Base-by-base conservation (phyloP, 2,888 invertebrate species). In the Alloplasta piceator region DNA sequence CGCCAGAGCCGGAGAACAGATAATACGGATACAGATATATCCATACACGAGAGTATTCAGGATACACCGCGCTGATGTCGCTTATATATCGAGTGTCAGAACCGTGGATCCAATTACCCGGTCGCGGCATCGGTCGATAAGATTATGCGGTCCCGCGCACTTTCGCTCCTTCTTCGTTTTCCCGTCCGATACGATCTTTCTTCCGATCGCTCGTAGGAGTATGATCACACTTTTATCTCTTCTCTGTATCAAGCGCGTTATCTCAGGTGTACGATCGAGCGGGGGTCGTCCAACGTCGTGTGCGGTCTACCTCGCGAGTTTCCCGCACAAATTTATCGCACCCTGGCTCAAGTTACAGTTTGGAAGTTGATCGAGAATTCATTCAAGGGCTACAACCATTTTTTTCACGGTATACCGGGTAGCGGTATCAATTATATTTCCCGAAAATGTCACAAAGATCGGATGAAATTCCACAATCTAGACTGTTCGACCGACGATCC, bases 31-130 rank as follows among this genome's bases (percentile, higher is more conserved):
- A 60, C 14, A 60, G 9, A 14, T 60, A 61, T 61, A 41, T n/a
- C 41, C n/a, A 58, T 61, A 10, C 14, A 4, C 9, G 12, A 12
- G 12, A 10, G 14, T 4, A 14, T 52, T 52, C 39, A 1, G n/a
- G 9, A n/a, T 64, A 39, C 71, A 71, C 38, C 39, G 52, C 10
- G 72, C 39, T 72, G 61, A 5, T 26, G 6, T 68, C 14, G 56
- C 66, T 10, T 71, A 38, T 26, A 26, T 77, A 73, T 81, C 81
- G 74, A 74, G 73, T 78, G 73, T 78, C 81, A 68, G 70, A 52
- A 74, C 39, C 78, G 60, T 77, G 63, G 81, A 81, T 81, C 81
- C 78, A 81, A 81, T 81, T 81, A 78, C 79, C 66, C 67, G 46
- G 43, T 56, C 26, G 26, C 26, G 63, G 74, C 58, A 75, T 63